Evolutionary conservation across 2,113 vertebrate species (phyloP), one percentile per base, ranked within the genome.

Genomic region (Lonchura striata): DNA sequence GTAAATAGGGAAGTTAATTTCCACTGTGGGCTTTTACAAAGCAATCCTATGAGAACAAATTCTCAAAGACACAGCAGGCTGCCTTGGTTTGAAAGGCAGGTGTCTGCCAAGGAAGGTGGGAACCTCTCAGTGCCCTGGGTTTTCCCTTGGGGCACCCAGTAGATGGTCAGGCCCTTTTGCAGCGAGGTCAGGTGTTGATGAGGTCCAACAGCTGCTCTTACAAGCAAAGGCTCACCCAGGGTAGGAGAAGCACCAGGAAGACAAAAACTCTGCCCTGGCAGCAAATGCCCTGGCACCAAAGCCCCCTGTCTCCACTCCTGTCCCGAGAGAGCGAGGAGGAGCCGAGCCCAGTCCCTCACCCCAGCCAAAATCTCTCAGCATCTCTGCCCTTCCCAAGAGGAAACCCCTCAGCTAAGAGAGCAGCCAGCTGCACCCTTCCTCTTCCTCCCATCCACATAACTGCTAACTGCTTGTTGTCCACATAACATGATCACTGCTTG

Each of bases 261-360:
- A 41, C 22, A 50, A 33, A 41, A 61, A 17, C 46, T 63, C 35
- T 6, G 17, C 22, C 21, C 9, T 25, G 44, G n/a, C 57, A 50
- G 44, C 7, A 20, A 41, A 50, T 50, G 35, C 57, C 41, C 28
- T 33, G 46, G 22, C 28, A 77, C 57, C 35, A 22, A 35, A 17
- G 19, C 8, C 37, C 37, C 18, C 31, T 13, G 14, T 11, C 22
- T 11, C n/a, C 56, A 35, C 11, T 22, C 17, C 8, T 7, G 19
- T 6, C 23, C 13, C 0, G 2, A 25, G 22, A 33, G n/a, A 60
- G 22, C 2, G 14, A 35, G 14, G 56, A 35, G 14, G 56, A 60
- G 35, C 18, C 4, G 10, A 60, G 35, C 23, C 30, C 37, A 52
- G 13, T 3, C 13, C 57, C 16, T 24, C 42, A 14, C 16, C 9